phyloP scores from a whole-genome alignment of 1,140 invertebrate genomes.

The Papilio polyxenes region DNA sequence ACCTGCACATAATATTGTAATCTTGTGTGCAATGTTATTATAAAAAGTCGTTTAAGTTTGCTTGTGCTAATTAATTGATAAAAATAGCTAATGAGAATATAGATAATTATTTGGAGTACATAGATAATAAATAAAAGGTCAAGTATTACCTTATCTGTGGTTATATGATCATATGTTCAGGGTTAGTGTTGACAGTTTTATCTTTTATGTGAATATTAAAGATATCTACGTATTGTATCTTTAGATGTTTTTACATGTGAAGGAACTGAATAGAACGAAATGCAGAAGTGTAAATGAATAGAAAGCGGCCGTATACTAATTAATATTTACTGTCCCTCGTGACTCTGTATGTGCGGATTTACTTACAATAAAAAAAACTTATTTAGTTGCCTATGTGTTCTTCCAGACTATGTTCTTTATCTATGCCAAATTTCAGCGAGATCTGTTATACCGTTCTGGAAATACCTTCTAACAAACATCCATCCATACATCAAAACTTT shows the following conservation, averaged over 20 bases:
- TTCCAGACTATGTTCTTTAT: too few species aligned
- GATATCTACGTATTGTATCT: neutral
- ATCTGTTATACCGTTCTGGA: too few species aligned
- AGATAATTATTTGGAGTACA: slow-evolving; percentile 16
- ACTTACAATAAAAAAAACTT: too few species aligned
- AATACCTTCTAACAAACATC: too few species aligned
- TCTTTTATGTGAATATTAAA: neutral
- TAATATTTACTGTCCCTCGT: too few species aligned
- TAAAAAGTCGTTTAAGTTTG: neutral
- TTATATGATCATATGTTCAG: neutral
- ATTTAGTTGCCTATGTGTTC: too few species aligned
- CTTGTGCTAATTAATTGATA: slow-evolving; percentile 16
- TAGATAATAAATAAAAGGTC: slow-evolving; percentile 13
- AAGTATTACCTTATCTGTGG: neutral
- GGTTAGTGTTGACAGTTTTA: neutral
- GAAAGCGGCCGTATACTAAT: too few species aligned
- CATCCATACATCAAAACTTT: too few species aligned
- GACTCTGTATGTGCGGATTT: too few species aligned
- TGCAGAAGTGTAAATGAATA: too few species aligned
- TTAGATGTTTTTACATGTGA: neutral
- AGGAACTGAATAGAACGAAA: too few species aligned
- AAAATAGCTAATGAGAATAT: slow-evolving; percentile 8
- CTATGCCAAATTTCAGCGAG: too few species aligned
- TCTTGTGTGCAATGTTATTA: neutral
- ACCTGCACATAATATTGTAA: neutral